These are phyloP conservation scores for Coracias cyanogaster DNA, from an alignment of 2,797 vertebrate species.

Conservation along the genomic window DNA sequence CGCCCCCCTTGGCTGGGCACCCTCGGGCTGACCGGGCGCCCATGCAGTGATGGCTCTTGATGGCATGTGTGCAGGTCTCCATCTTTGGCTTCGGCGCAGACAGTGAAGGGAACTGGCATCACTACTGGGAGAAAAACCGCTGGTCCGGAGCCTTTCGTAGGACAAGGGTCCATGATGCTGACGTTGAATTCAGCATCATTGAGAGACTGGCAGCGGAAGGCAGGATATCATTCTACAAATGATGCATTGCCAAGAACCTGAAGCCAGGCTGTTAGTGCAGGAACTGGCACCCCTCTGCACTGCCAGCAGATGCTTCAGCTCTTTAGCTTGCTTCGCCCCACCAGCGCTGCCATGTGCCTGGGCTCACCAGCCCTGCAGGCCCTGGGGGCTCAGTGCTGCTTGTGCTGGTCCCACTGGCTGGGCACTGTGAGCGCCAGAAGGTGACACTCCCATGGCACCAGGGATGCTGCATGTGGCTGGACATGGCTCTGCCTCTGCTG, in stretches of 20 bases:
- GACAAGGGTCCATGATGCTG: conserved; percentile 82
- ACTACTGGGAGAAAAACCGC: conserved; percentile 86
- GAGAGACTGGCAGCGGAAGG: neutral
- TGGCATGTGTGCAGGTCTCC: conserved; percentile 74
- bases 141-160: conserved; percentile 82
- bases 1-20: fast-evolving
- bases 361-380: neutral
- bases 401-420: neutral
- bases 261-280: neutral
- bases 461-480: neutral
- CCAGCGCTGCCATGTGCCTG: fast-evolving
- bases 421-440: neutral
- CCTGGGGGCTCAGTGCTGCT: fast-evolving
- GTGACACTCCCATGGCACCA: neutral
- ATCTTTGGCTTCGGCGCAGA: conserved; percentile 87
- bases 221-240: conserved; percentile 20
- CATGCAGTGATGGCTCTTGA: fast-evolving
- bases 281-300: neutral
- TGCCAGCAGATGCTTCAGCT: neutral
- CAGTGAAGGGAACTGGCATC: conserved; percentile 85
- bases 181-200: neutral
- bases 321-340: neutral
- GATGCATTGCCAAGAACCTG: neutral
- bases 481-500: neutral
- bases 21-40: fast-evolving